Conservation (phyloP, 2,797 vertebrate species). For the Syndactyla subalaris region DNA sequence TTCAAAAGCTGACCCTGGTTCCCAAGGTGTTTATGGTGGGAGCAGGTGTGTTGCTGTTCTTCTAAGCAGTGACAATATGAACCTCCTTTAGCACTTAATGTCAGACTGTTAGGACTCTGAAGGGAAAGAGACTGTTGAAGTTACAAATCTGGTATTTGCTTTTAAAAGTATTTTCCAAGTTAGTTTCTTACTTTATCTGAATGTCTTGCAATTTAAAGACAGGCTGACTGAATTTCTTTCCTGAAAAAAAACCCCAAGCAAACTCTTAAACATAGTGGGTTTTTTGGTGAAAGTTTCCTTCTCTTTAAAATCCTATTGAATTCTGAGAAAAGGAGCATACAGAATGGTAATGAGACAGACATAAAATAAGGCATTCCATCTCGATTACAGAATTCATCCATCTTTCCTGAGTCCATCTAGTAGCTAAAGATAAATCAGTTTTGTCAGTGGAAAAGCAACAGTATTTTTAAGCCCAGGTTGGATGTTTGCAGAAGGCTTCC, state of each 20-base stretch:
- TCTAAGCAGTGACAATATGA: neutral
- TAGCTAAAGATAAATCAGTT: conserved; percentile 21
- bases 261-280: neutral
- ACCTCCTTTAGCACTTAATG: neutral
- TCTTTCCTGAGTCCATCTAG: conserved; percentile 8
- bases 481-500: conserved; percentile 16
- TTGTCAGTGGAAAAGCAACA: conserved; percentile 24
- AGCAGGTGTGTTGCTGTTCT: neutral
- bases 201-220: neutral
- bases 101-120: neutral
- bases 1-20: neutral
- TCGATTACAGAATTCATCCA: conserved; percentile 1
- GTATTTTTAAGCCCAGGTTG: neutral
- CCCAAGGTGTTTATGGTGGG: neutral
- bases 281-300: neutral
- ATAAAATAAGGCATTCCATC: neutral
- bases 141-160: neutral
- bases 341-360: neutral
- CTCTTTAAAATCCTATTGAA: neutral
- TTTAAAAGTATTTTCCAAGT: neutral
- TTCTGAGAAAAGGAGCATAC: neutral
- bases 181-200: neutral
- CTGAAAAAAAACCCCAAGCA: neutral
- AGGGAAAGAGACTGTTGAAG: neutral
- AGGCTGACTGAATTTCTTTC: neutral